A percentile compares a stretch with the other conserved stretches of the same genome.
Evolutionary conservation across 37 sponge, comb jelly and placozoan species (phyloP).

Genomic region (Cliona cf. orientalis): DNA sequence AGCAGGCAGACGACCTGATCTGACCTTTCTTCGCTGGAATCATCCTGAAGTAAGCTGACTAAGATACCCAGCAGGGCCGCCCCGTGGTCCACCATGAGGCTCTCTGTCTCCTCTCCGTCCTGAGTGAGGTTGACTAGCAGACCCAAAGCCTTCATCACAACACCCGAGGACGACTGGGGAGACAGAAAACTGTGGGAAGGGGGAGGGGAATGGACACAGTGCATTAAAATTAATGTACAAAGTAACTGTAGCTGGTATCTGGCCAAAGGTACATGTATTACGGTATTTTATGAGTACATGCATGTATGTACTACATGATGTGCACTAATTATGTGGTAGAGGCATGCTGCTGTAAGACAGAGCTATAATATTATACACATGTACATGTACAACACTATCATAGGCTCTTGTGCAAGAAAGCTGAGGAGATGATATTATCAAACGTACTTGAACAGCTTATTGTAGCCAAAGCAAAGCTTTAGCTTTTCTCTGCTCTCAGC

Average conservation of each 20-base stretch:
- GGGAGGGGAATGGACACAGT: too few species aligned
- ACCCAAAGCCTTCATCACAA: conserved; percentile 42
- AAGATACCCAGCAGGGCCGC: neutral
- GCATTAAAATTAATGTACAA: too few species aligned
- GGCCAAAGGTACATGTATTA: too few species aligned
- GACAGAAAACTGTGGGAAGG: neutral
- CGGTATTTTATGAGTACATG: too few species aligned
- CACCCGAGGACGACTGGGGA: neutral
- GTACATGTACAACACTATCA: neutral
- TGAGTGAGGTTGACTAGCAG: conserved; percentile 37
- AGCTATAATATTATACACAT: neutral
- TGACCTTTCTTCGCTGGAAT: neutral
- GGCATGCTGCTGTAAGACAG: neutral
- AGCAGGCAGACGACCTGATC: conserved; percentile 56
- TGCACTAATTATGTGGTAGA: neutral
- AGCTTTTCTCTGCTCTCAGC: conserved; percentile 3
- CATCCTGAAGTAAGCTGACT: conserved; percentile 2
- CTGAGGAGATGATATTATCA: neutral
- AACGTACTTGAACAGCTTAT: conserved; percentile 1
- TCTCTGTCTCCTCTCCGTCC: neutral
- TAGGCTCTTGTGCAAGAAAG: too few species aligned
- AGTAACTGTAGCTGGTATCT: too few species aligned
- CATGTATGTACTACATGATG: too few species aligned
- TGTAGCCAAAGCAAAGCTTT: neutral
- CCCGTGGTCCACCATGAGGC: conserved; percentile 7